Conservation (phyloP, 2,797 vertebrate genomes). For the Sciurus carolinensis region DNA sequence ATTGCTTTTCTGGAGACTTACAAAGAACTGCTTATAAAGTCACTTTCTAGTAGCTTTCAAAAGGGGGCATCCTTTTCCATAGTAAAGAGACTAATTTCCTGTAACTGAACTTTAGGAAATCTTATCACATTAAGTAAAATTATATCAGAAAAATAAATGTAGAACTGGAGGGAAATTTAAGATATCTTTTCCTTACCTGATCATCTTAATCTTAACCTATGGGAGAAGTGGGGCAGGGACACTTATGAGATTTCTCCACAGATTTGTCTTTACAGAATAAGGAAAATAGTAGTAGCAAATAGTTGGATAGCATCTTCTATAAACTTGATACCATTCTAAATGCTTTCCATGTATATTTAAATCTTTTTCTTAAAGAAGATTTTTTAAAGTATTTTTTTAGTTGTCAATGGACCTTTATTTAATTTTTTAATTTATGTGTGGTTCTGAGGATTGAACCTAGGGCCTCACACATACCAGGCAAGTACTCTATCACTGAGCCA, state of each 20-base stretch:
- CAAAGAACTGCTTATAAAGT: conserved; percentile 8
- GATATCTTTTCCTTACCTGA: conserved; percentile 2
- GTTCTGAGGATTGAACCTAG: too few relatives aligned
- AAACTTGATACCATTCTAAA: background rate
- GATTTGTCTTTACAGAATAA: background rate
- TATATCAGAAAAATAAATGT: conserved; percentile 47
- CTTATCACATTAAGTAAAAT: conserved; percentile 58
- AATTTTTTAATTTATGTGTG: too few relatives aligned
- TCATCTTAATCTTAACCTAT: conserved; percentile 26
- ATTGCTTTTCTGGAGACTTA: conserved; percentile 57
- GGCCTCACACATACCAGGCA: too few relatives aligned
- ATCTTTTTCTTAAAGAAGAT: background rate
- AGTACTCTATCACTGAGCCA: too few relatives aligned
- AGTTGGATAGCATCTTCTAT: background rate
- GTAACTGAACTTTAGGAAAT: background rate
- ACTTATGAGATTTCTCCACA: background rate
- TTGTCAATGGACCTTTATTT: too few relatives aligned
- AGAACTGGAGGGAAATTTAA: background rate
- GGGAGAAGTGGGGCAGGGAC: background rate
- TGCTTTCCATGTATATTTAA: conserved; percentile 1
- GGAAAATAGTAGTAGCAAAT: background rate
- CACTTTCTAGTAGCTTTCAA: background rate
- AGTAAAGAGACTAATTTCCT: background rate
- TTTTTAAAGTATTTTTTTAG: too few relatives aligned
- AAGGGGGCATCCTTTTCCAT: conserved; percentile 1